phyloP scores from a whole-genome alignment of 2,888 invertebrate genomes.

The Lasioglossum vierecki region DNA sequence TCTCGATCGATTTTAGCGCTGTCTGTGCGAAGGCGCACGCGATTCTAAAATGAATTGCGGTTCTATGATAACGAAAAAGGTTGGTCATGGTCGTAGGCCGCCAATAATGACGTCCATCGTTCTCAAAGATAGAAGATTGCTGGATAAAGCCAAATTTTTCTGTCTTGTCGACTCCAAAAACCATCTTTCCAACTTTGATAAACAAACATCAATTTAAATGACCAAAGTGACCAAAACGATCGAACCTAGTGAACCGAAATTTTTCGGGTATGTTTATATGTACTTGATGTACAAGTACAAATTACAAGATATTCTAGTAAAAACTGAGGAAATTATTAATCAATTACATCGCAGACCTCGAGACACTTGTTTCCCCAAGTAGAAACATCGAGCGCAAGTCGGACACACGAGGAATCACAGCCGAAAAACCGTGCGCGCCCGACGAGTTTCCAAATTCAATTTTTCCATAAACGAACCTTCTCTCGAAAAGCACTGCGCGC shows the following conservation, averaged over 20 bases:
- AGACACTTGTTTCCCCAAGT: background rate
- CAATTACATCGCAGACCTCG: background rate
- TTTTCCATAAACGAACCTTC: constrained; percentile 1
- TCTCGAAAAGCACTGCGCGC: background rate
- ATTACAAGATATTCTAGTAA: background rate
- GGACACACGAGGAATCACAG: background rate
- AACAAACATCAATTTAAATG: background rate
- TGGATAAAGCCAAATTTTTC: background rate
- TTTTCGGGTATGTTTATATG: background rate
- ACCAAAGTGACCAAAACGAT: background rate
- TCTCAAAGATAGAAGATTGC: background rate
- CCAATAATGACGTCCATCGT: background rate
- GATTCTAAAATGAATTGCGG: constrained; percentile 1
- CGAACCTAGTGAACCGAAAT: no score
- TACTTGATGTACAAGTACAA: background rate
- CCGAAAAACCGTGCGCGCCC: background rate
- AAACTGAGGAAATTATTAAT: background rate
- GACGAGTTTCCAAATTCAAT: constrained; percentile 5
- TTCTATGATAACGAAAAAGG: background rate
- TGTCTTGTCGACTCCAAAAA: background rate
- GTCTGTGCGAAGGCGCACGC: background rate
- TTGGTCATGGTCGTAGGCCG: background rate
- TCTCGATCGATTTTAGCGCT: constrained; percentile 48
- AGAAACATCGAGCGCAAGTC: background rate
- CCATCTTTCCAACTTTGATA: background rate